Evolutionary conservation across 2,113 vertebrate species (phyloP).

Genomic region (Carassius auratus): DNA sequence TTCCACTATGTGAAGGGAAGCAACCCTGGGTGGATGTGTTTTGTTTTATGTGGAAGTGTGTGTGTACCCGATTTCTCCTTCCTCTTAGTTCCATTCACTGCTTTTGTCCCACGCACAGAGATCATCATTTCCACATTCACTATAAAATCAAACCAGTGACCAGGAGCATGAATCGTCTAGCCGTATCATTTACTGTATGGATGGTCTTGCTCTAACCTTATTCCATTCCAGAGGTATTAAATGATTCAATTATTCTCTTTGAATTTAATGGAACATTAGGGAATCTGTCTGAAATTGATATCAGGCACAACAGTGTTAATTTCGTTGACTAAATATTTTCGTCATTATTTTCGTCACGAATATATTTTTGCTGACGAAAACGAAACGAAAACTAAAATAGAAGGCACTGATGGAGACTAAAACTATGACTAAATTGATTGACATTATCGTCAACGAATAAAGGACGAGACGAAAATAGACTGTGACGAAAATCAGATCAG

Average conservation of each 20-base stretch:
- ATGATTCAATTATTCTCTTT: conserved; percentile 60
- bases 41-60: neutral
- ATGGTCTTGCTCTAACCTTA: conserved; percentile 42
- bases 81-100: conserved; percentile 45
- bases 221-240: conserved; percentile 54
- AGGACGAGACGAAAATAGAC: no score
- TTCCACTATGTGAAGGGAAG: conserved; percentile 42
- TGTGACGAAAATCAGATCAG: no score
- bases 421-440: no score
- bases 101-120: conserved; percentile 25
- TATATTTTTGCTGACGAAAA: no score
- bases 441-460: no score
- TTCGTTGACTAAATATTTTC: no score
- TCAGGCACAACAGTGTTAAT: no score
- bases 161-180: conserved; percentile 50
- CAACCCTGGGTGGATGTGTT: conserved; percentile 30
- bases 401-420: no score
- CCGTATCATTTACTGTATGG: conserved; percentile 37
- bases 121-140: conserved; percentile 38
- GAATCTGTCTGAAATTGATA: conserved; percentile 61
- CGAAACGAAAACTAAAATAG: no score
- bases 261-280: conserved; percentile 61
- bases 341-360: no score
- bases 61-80: conserved; percentile 21
- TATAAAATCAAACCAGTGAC: conserved; percentile 38